Evolutionary conservation across 2,888 invertebrate genomes (phyloP).

Genomic region (Teinopalpus imperialis): DNA sequence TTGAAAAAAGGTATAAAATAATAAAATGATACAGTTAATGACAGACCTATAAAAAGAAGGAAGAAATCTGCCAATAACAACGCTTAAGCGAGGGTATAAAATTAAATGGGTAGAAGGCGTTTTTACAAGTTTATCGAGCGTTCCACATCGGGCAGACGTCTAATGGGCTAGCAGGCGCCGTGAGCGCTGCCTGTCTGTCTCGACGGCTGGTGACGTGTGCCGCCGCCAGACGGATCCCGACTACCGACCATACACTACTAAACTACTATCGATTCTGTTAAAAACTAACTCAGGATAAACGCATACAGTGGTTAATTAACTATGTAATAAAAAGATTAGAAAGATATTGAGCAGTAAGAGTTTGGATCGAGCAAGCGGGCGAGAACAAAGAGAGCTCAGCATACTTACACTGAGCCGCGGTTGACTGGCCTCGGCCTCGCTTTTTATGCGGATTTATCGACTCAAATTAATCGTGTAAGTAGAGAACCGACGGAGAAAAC

Average conservation of each 20-base stretch:
- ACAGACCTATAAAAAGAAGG: conserved; percentile 63
- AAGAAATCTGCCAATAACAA: conserved; percentile 78
- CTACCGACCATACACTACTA: conserved; percentile 37
- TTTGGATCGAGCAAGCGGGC: conserved; percentile 41
- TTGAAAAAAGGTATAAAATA: conserved; percentile 57
- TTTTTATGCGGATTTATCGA: conserved; percentile 80
- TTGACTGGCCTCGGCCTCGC: conserved; percentile 66
- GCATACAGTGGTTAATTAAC: conserved; percentile 38
- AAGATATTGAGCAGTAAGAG: conserved; percentile 39
- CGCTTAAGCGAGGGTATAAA: conserved; percentile 77
- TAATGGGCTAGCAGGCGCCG: conserved; percentile 78
- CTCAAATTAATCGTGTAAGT: conserved; percentile 81
- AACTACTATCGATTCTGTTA: conserved; percentile 55
- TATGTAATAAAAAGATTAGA: conserved; percentile 55
- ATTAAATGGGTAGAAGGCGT: conserved; percentile 80
- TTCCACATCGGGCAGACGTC: conserved; percentile 75
- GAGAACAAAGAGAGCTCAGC: conserved; percentile 68
- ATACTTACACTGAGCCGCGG: conserved; percentile 68
- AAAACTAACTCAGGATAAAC: conserved; percentile 41
- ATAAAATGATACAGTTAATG: conserved; percentile 72
- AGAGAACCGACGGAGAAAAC: conserved; percentile 67
- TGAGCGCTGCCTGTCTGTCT: conserved; percentile 75
- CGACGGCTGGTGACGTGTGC: conserved; percentile 57
- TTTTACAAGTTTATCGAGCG: conserved; percentile 82
- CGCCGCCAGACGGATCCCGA: conserved; percentile 33